These are phyloP conservation scores for Dimorphilus gyrociliatus DNA, from an alignment of 2,888 invertebrate species.

Conservation along the genomic window DNA sequence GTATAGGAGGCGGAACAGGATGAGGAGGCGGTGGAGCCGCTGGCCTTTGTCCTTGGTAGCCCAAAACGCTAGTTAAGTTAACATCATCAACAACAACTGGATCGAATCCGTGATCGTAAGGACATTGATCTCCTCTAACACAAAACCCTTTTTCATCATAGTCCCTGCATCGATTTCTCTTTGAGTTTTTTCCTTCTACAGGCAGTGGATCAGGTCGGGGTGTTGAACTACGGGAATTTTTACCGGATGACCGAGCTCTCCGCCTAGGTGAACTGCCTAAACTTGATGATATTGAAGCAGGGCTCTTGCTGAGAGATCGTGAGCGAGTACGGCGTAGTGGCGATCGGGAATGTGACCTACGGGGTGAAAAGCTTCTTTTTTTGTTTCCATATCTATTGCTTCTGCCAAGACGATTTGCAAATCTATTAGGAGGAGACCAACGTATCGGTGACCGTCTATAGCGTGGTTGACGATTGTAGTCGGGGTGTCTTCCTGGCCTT, in stretches of 20 bases:
- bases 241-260: too few species aligned
- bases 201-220: conserved; percentile 2
- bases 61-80: conserved; percentile 44
- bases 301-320: conserved; percentile 2
- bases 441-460: too few species aligned
- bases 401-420: too few species aligned
- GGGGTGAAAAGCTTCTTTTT: neutral
- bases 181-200: conserved; percentile 4
- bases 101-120: conserved; percentile 88
- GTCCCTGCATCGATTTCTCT: conserved; percentile 50
- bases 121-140: conserved; percentile 87
- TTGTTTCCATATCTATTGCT: too few species aligned
- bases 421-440: too few species aligned
- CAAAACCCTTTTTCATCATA: conserved; percentile 89
- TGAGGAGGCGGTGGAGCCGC: too few species aligned
- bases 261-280: conserved; percentile 1
- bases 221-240: too few species aligned
- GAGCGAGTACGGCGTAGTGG: conserved; percentile 1
- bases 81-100: conserved; percentile 85
- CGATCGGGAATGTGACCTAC: conserved; percentile 1
- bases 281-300: conserved; percentile 4
- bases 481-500: too few species aligned
- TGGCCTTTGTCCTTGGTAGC: too few species aligned
- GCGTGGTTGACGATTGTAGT: too few species aligned
- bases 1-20: too few species aligned